Conservation (phyloP, 2,797 vertebrate genomes). For the Alauda arvensis region DNA sequence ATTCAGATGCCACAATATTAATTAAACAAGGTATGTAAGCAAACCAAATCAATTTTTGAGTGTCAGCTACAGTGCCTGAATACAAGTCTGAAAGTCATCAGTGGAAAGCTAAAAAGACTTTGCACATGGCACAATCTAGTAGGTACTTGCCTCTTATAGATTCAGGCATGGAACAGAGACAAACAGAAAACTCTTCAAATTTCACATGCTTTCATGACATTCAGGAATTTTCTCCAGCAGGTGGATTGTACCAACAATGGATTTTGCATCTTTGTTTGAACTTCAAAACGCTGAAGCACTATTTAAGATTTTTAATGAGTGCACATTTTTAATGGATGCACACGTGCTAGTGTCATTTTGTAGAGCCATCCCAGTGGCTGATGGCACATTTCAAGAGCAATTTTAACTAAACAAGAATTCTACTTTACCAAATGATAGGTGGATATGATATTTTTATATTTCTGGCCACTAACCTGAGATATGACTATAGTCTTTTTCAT, state of each 20-base stretch:
- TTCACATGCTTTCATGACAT: not conserved
- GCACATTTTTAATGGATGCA: not conserved
- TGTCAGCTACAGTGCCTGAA: not conserved
- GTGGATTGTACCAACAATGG: not conserved
- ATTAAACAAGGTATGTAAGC: not conserved
- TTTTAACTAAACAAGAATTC: not conserved
- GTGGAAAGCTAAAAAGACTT: not conserved
- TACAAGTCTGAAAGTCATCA: not conserved
- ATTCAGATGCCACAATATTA: not conserved
- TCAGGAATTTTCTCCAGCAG: not conserved
- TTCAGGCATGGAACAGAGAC: not conserved
- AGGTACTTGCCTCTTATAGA: not conserved
- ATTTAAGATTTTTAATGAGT: not conserved
- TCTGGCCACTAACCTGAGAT: not conserved
- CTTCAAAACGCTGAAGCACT: not conserved
- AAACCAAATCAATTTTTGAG: not conserved
- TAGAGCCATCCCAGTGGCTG: not conserved
- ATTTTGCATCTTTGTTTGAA: not conserved
- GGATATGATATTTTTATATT: not conserved
- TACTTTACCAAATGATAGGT: not conserved
- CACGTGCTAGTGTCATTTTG: not conserved
- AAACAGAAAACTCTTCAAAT: not conserved
- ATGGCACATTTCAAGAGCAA: not conserved
- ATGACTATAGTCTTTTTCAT: not conserved
- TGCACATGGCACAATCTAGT: not conserved